These are phyloP conservation scores for Heliconius nattereri DNA, from an alignment of 1,140 invertebrate genomes.

Conservation along the genomic window DNA sequence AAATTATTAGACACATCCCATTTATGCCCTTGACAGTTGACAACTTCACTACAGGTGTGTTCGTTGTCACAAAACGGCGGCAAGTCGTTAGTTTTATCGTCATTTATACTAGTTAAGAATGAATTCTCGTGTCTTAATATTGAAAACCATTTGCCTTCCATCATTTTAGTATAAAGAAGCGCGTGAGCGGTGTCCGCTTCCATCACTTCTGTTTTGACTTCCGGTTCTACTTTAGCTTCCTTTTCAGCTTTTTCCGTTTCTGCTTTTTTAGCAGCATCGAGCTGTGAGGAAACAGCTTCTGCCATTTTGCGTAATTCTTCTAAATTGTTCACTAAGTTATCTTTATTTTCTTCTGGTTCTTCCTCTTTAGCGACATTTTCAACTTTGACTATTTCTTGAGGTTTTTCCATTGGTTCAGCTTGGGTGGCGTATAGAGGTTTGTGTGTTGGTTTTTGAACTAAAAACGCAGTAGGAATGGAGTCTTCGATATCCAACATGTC, in stretches of 20 bases:
- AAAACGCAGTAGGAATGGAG: constrained; percentile 79
- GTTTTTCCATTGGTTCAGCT: constrained; percentile 69
- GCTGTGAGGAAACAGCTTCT: constrained; percentile 80
- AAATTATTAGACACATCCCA: constrained; percentile 83
- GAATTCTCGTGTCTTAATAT: constrained; percentile 76
- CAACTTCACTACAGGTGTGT: constrained; percentile 76
- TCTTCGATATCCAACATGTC: constrained; percentile 80
- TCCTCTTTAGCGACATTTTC: constrained; percentile 64
- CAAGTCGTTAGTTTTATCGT: constrained; percentile 51
- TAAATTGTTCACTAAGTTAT: constrained; percentile 76
- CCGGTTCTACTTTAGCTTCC: constrained; percentile 79
- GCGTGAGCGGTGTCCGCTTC: constrained; percentile 68
- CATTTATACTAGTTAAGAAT: constrained; percentile 65
- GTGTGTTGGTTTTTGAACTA: constrained; percentile 78
- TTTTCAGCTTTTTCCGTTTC: constrained; percentile 81
- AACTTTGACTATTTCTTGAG: constrained; percentile 71
- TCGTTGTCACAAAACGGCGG: constrained; percentile 68
- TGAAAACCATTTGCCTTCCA: constrained; percentile 83
- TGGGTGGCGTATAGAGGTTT: constrained; percentile 67
- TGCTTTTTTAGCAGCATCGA: constrained; percentile 76
- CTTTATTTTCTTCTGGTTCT: constrained; percentile 63
- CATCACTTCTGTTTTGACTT: constrained; percentile 77
- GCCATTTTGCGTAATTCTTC: constrained; percentile 82
- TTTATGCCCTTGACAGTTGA: constrained; percentile 81
- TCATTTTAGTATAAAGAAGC: constrained; percentile 65